Percentiles rank a stretch among this genome's conserved stretches.
phyloP scores from a whole-genome alignment of 2,888 invertebrate species.

The Epirrhoe tristata region DNA sequence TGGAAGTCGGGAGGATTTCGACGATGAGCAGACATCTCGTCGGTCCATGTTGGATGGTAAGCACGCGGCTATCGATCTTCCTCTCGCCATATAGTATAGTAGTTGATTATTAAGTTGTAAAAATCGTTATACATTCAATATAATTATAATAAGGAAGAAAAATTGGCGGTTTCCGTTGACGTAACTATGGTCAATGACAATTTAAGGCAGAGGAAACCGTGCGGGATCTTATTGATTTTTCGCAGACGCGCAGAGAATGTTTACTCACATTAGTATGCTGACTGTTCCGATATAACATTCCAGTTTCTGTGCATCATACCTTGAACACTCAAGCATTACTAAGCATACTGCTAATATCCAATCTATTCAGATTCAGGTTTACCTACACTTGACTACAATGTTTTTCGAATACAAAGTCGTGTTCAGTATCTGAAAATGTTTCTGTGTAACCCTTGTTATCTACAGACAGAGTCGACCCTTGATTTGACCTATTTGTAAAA shows the following conservation, averaged over 20 bases:
- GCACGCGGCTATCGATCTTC: conserved; percentile 40
- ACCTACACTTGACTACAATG: not conserved
- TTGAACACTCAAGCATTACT: not conserved
- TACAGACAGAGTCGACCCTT: conserved; percentile 3
- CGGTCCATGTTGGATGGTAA: conserved; percentile 83
- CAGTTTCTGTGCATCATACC: conserved; percentile 3
- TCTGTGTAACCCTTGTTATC: conserved; percentile 1
- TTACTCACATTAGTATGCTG: conserved; percentile 31
- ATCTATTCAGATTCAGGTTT: no score
- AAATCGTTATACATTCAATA: conserved; percentile 18
- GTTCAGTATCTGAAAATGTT: not conserved
- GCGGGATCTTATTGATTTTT: conserved; percentile 53
- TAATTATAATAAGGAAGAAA: conserved; percentile 47
- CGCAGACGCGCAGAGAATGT: conserved; percentile 45
- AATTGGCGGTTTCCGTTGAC: conserved; percentile 46
- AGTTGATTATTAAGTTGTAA: not conserved
- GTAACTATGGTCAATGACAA: conserved; percentile 32
- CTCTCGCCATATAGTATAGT: no score
- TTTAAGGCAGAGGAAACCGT: conserved; percentile 36
- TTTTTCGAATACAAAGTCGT: not conserved
- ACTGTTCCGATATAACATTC: conserved; percentile 6
- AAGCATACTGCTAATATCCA: not conserved
- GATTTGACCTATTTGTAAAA: conserved; percentile 5
- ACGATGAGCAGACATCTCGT: conserved; percentile 72
- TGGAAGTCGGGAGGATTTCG: conserved; percentile 66